Conservation (phyloP, 2,113 vertebrate species). For the Oryzias melastigma region DNA sequence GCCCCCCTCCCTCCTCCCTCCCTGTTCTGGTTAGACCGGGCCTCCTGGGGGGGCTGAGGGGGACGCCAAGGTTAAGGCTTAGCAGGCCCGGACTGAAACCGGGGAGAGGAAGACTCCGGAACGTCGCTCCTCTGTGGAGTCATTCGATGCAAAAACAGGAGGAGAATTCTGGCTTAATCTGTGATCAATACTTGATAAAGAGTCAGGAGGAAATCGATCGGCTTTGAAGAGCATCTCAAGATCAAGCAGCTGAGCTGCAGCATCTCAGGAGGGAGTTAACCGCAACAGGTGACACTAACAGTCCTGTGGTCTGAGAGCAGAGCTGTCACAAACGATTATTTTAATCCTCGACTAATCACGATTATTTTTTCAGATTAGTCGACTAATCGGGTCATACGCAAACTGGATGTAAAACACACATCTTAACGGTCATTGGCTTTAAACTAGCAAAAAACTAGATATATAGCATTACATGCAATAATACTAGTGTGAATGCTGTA, state of each 20-base stretch:
- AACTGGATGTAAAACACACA: no score
- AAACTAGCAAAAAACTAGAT: no score
- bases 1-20: constrained; percentile 31
- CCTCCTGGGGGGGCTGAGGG: constrained; percentile 31
- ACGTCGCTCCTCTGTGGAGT: constrained; percentile 20
- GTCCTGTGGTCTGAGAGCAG: no score
- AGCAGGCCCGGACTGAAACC: constrained; percentile 67
- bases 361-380: no score
- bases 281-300: constrained; percentile 5
- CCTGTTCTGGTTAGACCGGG: constrained; percentile 52
- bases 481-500: no score
- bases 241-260: constrained; percentile 32
- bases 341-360: no score
- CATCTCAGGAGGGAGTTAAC: not conserved
- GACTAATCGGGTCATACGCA: no score
- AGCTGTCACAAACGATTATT: no score
- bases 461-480: no score
- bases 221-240: constrained; percentile 57
- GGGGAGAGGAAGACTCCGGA: constrained; percentile 5
- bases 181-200: constrained; percentile 51
- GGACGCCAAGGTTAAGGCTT: constrained; percentile 88
- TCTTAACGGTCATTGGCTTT: no score
- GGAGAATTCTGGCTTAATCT: constrained; percentile 9
- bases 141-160: constrained; percentile 18
- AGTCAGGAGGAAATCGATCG: constrained; percentile 69